Evolutionary conservation across 2,888 invertebrate species (phyloP).

Genomic region (Erebia ligea): DNA sequence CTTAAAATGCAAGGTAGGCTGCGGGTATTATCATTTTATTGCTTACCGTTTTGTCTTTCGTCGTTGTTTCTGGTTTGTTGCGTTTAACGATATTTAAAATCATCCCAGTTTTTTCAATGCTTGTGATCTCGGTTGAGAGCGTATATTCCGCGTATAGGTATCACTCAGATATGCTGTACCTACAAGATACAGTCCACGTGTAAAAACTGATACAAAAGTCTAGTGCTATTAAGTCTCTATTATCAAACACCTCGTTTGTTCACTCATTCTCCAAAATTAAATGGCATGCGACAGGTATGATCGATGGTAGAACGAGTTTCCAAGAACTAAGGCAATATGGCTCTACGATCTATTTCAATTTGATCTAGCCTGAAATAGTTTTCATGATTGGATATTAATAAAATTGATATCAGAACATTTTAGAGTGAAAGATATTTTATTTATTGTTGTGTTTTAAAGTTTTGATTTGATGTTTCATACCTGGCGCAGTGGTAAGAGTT

Average conservation of each 20-base stretch:
- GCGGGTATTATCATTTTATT: conserved; percentile 17
- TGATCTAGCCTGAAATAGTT: conserved; percentile 34
- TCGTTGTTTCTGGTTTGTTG: conserved; percentile 13
- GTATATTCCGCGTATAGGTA: too few species aligned
- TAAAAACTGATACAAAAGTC: too few species aligned
- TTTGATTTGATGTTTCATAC: too few species aligned
- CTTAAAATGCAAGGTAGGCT: conserved; percentile 15
- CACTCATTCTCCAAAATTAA: conserved; percentile 3
- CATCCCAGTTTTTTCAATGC: neutral
- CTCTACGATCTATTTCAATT: conserved; percentile 27
- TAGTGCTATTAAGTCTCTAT: neutral
- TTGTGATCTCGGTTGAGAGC: neutral
- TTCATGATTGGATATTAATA: conserved; percentile 1
- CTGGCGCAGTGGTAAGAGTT: too few species aligned
- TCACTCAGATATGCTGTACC: too few species aligned
- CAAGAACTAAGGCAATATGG: conserved; percentile 2
- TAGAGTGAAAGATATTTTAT: too few species aligned
- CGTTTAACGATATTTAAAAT: conserved; percentile 11
- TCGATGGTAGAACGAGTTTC: conserved; percentile 18
- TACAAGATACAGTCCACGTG: too few species aligned
- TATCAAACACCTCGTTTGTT: conserved; percentile 5
- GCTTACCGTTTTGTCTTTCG: conserved; percentile 12
- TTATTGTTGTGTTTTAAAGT: too few species aligned
- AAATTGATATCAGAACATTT: neutral
- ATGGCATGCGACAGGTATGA: conserved; percentile 20